Evolutionary conservation across 2,797 vertebrate genomes (phyloP).

Genomic region (Sebastes aleutianus): DNA sequence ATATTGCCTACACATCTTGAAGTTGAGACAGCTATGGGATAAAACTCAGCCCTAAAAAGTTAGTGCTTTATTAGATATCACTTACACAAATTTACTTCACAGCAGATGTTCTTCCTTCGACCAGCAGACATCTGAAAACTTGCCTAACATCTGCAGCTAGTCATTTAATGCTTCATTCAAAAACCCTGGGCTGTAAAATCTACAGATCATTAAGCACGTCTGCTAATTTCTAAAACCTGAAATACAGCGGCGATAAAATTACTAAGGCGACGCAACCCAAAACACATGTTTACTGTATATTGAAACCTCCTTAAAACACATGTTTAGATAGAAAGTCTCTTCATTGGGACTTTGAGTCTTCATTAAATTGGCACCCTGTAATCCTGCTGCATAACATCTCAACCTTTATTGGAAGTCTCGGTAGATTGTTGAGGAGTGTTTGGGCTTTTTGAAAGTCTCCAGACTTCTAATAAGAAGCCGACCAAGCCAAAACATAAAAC

Average conservation of each 20-base stretch:
- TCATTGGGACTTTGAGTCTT: conserved; percentile 27
- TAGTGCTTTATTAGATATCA: conserved; percentile 4
- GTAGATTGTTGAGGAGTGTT: conserved; percentile 47
- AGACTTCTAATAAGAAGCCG: conserved; percentile 50
- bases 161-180: conserved; percentile 57
- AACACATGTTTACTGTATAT: conserved; percentile 63
- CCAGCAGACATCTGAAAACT: conserved; percentile 33
- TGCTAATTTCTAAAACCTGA: conserved; percentile 73
- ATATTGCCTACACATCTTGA: neutral
- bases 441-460: conserved; percentile 44
- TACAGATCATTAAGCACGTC: conserved; percentile 62
- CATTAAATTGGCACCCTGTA: conserved; percentile 59
- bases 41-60: neutral
- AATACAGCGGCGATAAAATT: conserved; percentile 65
- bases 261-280: conserved; percentile 41
- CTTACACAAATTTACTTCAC: conserved; percentile 14
- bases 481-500: conserved; percentile 29
- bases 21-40: neutral
- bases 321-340: conserved; percentile 45
- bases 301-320: conserved; percentile 44
- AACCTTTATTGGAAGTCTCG: conserved; percentile 55
- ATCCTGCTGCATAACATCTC: conserved; percentile 50
- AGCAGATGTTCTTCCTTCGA: conserved; percentile 38
- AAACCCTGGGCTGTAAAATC: conserved; percentile 57
- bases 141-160: conserved; percentile 41